Conservation (phyloP, 1,140 invertebrate species). For the Physella acuta region DNA sequence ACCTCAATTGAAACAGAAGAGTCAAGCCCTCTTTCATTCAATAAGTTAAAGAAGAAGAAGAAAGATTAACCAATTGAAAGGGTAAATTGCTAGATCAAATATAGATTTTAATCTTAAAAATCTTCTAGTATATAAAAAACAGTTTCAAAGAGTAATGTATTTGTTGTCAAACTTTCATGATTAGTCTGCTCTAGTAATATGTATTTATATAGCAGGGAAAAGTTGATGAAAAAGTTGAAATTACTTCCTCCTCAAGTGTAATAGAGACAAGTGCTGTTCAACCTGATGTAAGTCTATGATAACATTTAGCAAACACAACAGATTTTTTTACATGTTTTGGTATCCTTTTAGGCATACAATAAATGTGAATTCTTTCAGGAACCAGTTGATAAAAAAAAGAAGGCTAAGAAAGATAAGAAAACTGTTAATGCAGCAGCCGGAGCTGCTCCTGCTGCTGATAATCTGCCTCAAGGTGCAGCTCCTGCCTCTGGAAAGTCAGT, state of each 20-base stretch:
- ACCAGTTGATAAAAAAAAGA: conserved; percentile 25
- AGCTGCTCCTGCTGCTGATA: conserved; percentile 1
- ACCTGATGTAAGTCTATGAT: background rate
- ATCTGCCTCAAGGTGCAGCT: background rate
- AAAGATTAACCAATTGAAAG: background rate
- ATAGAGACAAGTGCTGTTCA: background rate
- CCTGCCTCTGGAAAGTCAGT: background rate
- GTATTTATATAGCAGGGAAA: background rate
- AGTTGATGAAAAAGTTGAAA: background rate
- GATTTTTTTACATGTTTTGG: too few relatives aligned
- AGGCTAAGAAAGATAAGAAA: conserved; percentile 29
- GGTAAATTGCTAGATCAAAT: too few relatives aligned
- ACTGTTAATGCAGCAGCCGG: background rate
- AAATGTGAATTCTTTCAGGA: conserved; percentile 10
- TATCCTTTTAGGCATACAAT: too few relatives aligned
- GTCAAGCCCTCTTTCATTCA: background rate
- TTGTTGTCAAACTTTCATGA: too few relatives aligned
- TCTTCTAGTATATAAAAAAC: too few relatives aligned
- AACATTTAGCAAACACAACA: background rate
- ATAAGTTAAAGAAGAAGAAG: background rate
- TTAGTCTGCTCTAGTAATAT: background rate
- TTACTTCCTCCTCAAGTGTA: background rate
- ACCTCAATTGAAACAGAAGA: background rate
- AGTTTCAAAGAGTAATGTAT: too few relatives aligned
- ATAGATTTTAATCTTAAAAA: too few relatives aligned